Conservation (phyloP, 2,888 invertebrate genomes). For the Andrena bucephala region DNA sequence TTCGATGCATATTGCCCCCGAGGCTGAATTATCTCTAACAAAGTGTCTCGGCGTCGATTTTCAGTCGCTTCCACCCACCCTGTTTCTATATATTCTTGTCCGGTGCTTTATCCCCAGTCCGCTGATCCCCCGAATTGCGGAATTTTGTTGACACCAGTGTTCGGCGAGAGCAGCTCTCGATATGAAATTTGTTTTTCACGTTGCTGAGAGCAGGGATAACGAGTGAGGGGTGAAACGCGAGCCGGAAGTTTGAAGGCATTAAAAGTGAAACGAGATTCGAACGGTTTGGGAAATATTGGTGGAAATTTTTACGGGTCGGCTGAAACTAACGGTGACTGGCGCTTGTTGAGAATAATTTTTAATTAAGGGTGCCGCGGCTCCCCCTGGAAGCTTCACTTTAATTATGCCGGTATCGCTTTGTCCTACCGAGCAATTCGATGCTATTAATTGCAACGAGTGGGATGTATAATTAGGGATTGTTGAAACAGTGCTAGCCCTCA, state of each 20-base stretch:
- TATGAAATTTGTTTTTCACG: neutral
- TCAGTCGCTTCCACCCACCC: too few relatives aligned
- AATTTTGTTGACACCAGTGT: neutral
- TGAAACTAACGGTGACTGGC: neutral
- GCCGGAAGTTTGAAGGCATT: neutral
- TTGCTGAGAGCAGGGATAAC: neutral
- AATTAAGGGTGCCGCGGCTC: neutral
- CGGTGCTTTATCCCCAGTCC: too few relatives aligned
- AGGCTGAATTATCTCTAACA: too few relatives aligned
- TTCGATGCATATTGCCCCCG: too few relatives aligned
- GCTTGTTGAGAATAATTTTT: conserved; percentile 15
- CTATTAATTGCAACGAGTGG: conserved; percentile 13
- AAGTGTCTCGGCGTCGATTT: too few relatives aligned
- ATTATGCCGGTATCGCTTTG: conserved; percentile 3
- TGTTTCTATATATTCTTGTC: too few relatives aligned
- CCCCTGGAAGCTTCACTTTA: neutral
- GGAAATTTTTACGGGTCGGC: neutral
- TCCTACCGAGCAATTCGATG: neutral
- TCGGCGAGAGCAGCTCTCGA: neutral
- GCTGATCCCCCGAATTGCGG: neutral
- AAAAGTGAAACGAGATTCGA: neutral
- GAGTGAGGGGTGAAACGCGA: too few relatives aligned
- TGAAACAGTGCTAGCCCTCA: neutral
- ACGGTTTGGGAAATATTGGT: conserved; percentile 4
- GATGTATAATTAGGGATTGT: neutral